phyloP scores from a whole-genome alignment of 30 jellyfish, hydroid and myxozoan species.

The Aurelia sp. region DNA sequence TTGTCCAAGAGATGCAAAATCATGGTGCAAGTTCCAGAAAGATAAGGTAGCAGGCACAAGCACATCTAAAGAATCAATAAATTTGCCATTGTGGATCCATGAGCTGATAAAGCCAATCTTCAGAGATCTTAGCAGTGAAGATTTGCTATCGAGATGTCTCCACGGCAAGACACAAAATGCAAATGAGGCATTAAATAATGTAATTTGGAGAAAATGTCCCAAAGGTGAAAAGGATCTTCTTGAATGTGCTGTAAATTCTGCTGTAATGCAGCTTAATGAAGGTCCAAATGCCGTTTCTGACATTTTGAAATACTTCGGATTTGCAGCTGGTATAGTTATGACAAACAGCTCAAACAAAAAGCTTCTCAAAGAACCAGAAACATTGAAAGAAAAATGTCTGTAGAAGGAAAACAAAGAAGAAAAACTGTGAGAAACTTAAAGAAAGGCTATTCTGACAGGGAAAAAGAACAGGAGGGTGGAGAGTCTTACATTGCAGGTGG shows the following conservation, averaged over 20 bases:
- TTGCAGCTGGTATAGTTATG: background rate
- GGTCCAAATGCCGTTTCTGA: background rate
- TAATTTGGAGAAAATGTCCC: slow-evolving; percentile 1
- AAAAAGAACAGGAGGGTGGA: background rate
- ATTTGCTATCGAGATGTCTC: background rate
- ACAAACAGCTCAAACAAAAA: background rate
- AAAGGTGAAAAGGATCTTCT: background rate
- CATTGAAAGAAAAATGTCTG: background rate
- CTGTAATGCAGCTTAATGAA: background rate
- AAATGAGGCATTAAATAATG: background rate
- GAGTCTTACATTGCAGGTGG: no score
- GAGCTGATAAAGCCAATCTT: background rate
- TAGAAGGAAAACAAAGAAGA: background rate
- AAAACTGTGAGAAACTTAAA: background rate
- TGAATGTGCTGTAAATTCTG: background rate
- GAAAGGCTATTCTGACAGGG: slow-evolving; percentile 26
- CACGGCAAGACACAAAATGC: background rate
- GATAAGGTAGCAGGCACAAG: background rate
- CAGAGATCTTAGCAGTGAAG: background rate
- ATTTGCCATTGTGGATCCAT: background rate
- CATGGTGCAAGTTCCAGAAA: background rate
- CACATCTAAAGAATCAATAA: background rate
- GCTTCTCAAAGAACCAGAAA: background rate
- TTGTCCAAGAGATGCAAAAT: slow-evolving; percentile 33
- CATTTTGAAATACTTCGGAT: background rate